phyloP scores from a whole-genome alignment of 2,113 vertebrate genomes.

The Noctilio leporinus region DNA sequence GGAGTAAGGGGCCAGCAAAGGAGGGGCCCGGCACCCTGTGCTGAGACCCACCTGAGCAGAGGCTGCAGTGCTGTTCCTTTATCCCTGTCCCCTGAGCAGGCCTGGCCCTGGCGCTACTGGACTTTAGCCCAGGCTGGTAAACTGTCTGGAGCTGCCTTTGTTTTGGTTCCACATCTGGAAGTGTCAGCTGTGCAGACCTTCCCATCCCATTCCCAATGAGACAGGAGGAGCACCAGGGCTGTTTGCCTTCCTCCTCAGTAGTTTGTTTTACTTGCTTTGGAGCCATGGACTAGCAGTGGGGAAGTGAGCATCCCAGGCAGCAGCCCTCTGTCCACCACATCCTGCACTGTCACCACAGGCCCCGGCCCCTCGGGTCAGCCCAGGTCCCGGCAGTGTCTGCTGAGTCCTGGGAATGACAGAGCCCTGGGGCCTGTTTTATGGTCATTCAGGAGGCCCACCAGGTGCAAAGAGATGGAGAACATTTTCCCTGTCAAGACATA shows the following conservation, averaged over 20 bases:
- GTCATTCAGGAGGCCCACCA: neutral
- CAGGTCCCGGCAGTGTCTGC: neutral
- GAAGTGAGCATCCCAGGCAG: neutral
- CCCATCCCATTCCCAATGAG: neutral
- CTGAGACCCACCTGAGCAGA: neutral
- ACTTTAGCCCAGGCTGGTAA: constrained; percentile 33
- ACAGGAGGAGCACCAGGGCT: neutral
- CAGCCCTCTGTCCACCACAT: neutral
- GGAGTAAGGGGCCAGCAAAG: neutral
- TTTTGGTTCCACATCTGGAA: constrained; percentile 63
- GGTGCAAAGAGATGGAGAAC: neutral
- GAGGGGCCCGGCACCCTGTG: neutral
- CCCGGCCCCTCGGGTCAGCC: neutral
- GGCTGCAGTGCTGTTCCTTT: neutral
- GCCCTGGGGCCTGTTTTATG: neutral
- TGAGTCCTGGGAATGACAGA: neutral
- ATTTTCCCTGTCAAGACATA: neutral
- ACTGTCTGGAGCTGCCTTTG: constrained; percentile 31
- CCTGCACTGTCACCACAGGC: neutral
- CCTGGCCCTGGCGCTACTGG: constrained; percentile 11
- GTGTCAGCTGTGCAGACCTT: constrained; percentile 39
- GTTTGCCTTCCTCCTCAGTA: neutral
- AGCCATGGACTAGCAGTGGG: neutral
- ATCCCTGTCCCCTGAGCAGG: rapidly evolving
- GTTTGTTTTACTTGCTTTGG: constrained; percentile 60